Base-by-base conservation (phyloP, 2,113 vertebrate genomes). In the Poecile atricapillus region DNA sequence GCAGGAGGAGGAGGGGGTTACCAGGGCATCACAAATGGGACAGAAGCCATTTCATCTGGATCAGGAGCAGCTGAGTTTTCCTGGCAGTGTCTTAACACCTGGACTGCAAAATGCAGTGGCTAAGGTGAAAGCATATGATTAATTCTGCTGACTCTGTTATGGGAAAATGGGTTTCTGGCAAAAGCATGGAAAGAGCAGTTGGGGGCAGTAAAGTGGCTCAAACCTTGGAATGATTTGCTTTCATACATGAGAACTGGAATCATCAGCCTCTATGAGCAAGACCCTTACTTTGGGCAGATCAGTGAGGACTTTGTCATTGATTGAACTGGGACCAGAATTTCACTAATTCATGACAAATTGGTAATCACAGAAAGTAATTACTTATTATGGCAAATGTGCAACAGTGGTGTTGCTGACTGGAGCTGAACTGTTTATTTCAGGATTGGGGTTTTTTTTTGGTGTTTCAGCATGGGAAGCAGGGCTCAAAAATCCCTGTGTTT, bases 391-490 rank as follows among this genome's bases (percentile, higher is more conserved):
- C 63, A 88, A 73, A 70, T 25, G 5, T 63, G 90, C 27, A 85
- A 55, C 55, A 77, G 46, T 90, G 87, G 31, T 79, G 78, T 33
- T 80, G 63, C 50, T 87, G 43, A 33, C 94, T 84, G n/a, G 47
- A 84, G 56, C 49, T 43, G 33, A 74, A 43, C 23, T 31, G 33
- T 56, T 95, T 56, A 12, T 13, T 78, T 39, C 43, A 28, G 55
- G 14, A 2, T 52, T 39, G 30, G 28, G 2, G 0, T 0, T 1
- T 9, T 44, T 44, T 76, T 76, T 81, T 33, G 23, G 30, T 28
- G 87, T 83, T 86, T 69, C n/a, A 75, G 47, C 10, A 15, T 30
- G 13, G 31, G 20, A 83, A 91, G 33, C 8, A 59, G 8, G 21
- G 31, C 24, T 86, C 11, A 12, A 44, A 88, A 63, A 79, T 77